phyloP scores from a whole-genome alignment of 2,113 vertebrate genomes.

The Xiphorhynchus elegans region DNA sequence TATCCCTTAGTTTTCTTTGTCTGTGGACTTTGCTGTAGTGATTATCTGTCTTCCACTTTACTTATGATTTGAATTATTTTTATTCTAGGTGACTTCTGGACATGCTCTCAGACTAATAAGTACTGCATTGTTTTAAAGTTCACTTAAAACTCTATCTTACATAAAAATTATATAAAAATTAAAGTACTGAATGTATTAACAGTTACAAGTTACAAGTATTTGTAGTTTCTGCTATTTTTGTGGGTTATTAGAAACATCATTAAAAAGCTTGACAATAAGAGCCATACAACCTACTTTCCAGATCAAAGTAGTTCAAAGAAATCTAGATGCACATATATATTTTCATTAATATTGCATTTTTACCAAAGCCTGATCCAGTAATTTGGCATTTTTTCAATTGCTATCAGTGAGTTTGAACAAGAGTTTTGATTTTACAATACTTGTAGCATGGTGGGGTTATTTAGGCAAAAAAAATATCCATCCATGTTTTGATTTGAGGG shows the following conservation, averaged over 20 bases:
- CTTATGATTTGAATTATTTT: background rate
- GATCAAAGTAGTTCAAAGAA: conserved; percentile 24
- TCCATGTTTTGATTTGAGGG: background rate
- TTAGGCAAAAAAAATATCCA: background rate
- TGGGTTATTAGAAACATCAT: background rate
- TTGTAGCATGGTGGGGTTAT: background rate
- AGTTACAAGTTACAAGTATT: background rate
- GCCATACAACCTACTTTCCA: background rate
- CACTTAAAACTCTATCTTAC: background rate
- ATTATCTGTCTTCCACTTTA: background rate
- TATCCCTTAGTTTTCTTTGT: background rate
- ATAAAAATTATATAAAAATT: background rate
- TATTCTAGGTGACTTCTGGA: background rate
- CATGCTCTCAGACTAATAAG: background rate
- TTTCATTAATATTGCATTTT: background rate
- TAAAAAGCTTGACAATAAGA: background rate
- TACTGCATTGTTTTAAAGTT: background rate
- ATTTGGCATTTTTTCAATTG: background rate
- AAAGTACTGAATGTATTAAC: background rate
- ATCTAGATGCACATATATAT: background rate
- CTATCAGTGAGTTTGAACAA: background rate
- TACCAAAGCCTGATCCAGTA: background rate
- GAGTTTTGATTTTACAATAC: background rate
- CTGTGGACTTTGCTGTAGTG: background rate
- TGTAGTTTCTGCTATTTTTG: background rate